These are phyloP conservation scores for Paragorgia papillata DNA, from an alignment of 92 coral and sea anemone species.

Conservation along the genomic window DNA sequence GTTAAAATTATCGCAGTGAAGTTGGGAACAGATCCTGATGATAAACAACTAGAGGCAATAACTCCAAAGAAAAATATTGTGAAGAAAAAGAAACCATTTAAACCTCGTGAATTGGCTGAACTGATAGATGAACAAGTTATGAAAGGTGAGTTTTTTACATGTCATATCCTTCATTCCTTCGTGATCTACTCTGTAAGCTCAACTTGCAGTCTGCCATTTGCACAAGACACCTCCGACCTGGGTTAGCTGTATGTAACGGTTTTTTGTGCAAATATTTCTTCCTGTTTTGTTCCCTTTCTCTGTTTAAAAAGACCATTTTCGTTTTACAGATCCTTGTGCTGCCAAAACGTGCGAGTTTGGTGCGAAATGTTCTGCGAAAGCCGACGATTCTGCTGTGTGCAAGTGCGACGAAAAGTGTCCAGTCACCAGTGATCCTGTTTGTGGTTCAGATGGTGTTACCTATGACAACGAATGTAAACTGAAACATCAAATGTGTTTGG, in stretches of 20 bases:
- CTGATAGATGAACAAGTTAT: constrained; percentile 64
- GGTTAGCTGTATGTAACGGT: too few relatives aligned
- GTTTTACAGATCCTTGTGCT: constrained; percentile 36
- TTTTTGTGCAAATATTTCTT: not conserved
- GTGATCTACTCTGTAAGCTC: too few relatives aligned
- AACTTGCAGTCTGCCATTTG: too few relatives aligned
- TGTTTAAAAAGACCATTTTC: too few relatives aligned
- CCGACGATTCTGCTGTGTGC: constrained; percentile 29
- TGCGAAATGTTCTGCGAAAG: constrained; percentile 16
- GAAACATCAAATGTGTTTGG: constrained; percentile 56
- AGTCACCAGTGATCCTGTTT: constrained; percentile 52
- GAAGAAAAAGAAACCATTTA: constrained; percentile 56
- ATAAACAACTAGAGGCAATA: constrained; percentile 38
- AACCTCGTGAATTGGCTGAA: constrained; percentile 61
- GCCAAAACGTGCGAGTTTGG: constrained; percentile 18
- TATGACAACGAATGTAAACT: constrained; percentile 72
- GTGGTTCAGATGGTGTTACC: constrained; percentile 63
- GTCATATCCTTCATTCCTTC: too few relatives aligned
- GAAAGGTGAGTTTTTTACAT: constrained; percentile 58
- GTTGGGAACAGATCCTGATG: constrained; percentile 66
- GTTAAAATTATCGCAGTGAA: constrained; percentile 80
- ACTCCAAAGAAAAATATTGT: constrained; percentile 63
- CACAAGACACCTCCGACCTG: too few relatives aligned
- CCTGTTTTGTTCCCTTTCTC: too few relatives aligned
- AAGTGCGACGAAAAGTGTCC: constrained; percentile 17